Evolutionary conservation across 92 coral and sea anemone genomes (phyloP), one percentile per base, ranked within the genome.

Genomic region (Muricea muricata): DNA sequence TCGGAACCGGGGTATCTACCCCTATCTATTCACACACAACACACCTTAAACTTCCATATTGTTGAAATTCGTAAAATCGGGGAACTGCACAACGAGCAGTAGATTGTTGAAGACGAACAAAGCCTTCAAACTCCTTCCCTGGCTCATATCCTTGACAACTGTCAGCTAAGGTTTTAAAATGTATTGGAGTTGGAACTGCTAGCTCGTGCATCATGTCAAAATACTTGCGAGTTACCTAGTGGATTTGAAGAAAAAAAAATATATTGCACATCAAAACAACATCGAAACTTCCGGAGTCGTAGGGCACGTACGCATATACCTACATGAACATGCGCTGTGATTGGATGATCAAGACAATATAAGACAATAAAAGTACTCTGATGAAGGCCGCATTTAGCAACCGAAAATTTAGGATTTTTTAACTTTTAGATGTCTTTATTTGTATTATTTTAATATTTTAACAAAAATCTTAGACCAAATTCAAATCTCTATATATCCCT

Each of bases 111-210:
- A 81, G 86, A 39, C 91, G 92, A 6, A 96, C 92, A 82, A 92
- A 96, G 56, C 93, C 98, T 18, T 94, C 90, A 69, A 96, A 96
- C 94, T 96, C 97, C 65, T 91, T 89, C 12, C 99, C 99, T 84
- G 99, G 99, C 87, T 96, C 99, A 73, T 96, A 96, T 32, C 89
- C 78, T 56, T 97, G 89, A 20, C 97, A 92, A 87, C 94, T 93
- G 69, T 96, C 98, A 3, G 94, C 93, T 54, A 96, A 77, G 21
- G 93, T 90, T 91, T 96, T 94, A 82, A 92, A 96, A 79, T 92
- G 99, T 75, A 96, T 87, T 18, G 99, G 99, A 17, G 92, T 90
- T 1, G 97, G 92, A 0, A 95, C 88, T 32, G 97, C 86, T 57
- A 94, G 90, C 7, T 87, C 78, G 65, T 93, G 91, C 99, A 96